These are phyloP conservation scores for Polymixis lichenea DNA, from an alignment of 2,888 invertebrate species.

Conservation along the genomic window DNA sequence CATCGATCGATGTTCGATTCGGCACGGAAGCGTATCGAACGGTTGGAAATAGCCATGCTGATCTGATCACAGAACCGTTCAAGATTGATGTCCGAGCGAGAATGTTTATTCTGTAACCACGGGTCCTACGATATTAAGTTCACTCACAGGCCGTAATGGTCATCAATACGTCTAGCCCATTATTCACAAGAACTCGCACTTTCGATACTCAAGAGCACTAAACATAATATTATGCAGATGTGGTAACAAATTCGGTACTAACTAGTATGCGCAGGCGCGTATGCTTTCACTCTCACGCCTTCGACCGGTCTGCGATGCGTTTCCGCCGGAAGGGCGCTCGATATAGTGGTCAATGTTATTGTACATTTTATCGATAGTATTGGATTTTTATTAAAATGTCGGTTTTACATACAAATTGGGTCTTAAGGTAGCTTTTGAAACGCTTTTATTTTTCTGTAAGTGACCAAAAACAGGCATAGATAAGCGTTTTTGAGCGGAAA, in stretches of 20 bases:
- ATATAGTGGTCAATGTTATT: constrained; percentile 53
- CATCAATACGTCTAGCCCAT: constrained; percentile 40
- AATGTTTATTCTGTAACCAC: background rate
- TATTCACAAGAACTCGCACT: constrained; percentile 45
- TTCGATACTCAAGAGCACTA: constrained; percentile 49
- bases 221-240: constrained; percentile 60
- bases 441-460: constrained; percentile 11
- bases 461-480: constrained; percentile 7
- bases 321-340: constrained; percentile 70
- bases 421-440: background rate
- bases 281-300: constrained; percentile 80
- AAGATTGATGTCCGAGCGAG: background rate
- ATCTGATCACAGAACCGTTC: background rate
- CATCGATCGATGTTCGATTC: too few species aligned
- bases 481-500: constrained; percentile 20
- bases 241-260: constrained; percentile 66
- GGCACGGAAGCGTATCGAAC: too few species aligned
- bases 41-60: background rate
- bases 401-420: background rate
- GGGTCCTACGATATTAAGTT: background rate
- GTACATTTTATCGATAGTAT: constrained; percentile 50
- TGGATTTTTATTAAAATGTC: background rate
- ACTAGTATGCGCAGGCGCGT: constrained; percentile 61
- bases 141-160: background rate
- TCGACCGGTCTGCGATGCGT: constrained; percentile 66